Evolutionary conservation across 2,888 invertebrate genomes (phyloP).

Genomic region (Temnothorax rugatulus): DNA sequence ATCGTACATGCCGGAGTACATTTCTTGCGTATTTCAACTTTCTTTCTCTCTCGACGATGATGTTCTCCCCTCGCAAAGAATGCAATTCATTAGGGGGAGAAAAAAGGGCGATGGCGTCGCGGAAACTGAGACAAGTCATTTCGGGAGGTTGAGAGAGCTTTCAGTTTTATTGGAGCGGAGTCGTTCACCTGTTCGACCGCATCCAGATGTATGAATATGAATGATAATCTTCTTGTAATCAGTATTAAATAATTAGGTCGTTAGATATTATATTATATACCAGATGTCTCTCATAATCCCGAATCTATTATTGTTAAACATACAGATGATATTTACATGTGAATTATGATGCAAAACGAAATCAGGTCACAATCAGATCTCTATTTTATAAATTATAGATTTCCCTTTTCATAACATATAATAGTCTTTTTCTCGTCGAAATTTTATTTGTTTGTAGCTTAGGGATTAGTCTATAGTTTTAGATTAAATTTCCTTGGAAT

Average conservation of each 20-base stretch:
- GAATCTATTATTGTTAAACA: neutral
- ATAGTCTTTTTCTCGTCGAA: neutral
- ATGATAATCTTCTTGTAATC: slow-evolving; percentile 27
- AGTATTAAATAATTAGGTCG: slow-evolving; percentile 27
- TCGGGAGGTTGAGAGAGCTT: neutral
- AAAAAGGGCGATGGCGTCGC: slow-evolving; percentile 55
- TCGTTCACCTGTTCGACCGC: slow-evolving; percentile 39
- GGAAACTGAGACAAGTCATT: slow-evolving; percentile 62
- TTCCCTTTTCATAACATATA: neutral
- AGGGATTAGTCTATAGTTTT: neutral
- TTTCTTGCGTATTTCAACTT: slow-evolving; percentile 57
- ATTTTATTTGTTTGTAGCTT: neutral
- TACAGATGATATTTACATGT: neutral
- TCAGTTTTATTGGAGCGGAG: slow-evolving; percentile 21
- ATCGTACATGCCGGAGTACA: slow-evolving; percentile 55
- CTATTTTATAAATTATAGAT: neutral
- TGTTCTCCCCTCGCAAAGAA: slow-evolving; percentile 33
- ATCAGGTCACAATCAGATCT: neutral
- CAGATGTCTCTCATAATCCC: neutral
- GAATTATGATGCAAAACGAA: slow-evolving; percentile 6
- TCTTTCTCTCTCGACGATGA: neutral
- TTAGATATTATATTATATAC: neutral
- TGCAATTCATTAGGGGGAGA: slow-evolving; percentile 58
- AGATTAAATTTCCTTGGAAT: neutral
- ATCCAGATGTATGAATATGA: neutral